Evolutionary conservation across 2,113 vertebrate species (phyloP).

Genomic region (Origma solitaria): DNA sequence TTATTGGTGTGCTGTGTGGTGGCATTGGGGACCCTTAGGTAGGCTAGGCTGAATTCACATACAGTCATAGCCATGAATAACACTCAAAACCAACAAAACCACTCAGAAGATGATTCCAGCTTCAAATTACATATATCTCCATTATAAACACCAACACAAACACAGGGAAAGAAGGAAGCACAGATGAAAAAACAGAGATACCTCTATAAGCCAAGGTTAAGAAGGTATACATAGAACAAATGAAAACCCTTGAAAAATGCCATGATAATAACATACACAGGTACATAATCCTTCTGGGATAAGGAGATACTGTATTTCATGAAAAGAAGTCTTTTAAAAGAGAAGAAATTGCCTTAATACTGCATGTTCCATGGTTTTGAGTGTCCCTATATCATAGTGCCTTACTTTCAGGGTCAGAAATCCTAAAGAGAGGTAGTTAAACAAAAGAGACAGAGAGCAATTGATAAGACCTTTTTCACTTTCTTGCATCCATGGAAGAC

Average conservation of each 20-base stretch:
- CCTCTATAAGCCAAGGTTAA: not conserved
- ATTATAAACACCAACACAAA: not conserved
- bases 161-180: not conserved
- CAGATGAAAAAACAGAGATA: not conserved
- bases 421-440: not conserved
- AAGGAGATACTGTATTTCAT: not conserved
- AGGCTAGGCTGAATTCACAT: not conserved
- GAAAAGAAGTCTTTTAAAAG: not conserved
- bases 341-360: not conserved
- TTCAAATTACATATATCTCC: not conserved
- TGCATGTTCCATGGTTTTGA: not conserved
- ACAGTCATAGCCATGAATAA: not conserved
- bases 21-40: not conserved
- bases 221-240: not conserved
- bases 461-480: not conserved
- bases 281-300: not conserved
- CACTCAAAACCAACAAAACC: not conserved
- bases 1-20: not conserved
- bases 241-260: not conserved
- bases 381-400: not conserved
- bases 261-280: not conserved
- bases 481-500: not conserved
- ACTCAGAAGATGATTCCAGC: not conserved
- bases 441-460: not conserved
- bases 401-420: not conserved